Conservation (phyloP, 2,113 vertebrate genomes). For the Macroglossus sobrinus region DNA sequence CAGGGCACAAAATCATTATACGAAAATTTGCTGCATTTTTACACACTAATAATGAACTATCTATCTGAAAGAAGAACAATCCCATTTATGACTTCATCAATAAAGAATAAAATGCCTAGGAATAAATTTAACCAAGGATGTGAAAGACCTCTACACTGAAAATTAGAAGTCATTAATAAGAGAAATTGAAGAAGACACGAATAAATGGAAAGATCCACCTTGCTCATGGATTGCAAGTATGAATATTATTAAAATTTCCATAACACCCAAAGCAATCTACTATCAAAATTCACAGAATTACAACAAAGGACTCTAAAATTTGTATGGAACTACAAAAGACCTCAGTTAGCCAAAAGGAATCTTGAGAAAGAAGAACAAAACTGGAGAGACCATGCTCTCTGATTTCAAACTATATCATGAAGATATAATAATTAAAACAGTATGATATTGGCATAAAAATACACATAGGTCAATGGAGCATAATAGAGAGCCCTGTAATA, state of each 20-base stretch:
- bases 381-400: neutral
- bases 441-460: neutral
- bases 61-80: neutral
- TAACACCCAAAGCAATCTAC: neutral
- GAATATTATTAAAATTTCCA: too few species aligned
- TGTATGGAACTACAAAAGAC: neutral
- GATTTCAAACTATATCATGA: neutral
- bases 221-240: too few species aligned
- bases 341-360: neutral
- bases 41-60: neutral
- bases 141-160: neutral
- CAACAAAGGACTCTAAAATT: neutral
- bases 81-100: neutral
- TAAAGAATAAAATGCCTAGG: neutral
- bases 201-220: neutral
- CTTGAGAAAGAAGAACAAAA: neutral
- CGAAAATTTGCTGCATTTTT: neutral
- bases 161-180: neutral
- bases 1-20: neutral
- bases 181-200: neutral
- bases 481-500: too few species aligned
- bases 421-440: neutral
- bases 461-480: too few species aligned
- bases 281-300: neutral
- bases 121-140: too few species aligned